Evolutionary conservation across 2,888 invertebrate species (phyloP), one percentile per base, ranked within the genome.

Genomic region (Tetropium fuscum): DNA sequence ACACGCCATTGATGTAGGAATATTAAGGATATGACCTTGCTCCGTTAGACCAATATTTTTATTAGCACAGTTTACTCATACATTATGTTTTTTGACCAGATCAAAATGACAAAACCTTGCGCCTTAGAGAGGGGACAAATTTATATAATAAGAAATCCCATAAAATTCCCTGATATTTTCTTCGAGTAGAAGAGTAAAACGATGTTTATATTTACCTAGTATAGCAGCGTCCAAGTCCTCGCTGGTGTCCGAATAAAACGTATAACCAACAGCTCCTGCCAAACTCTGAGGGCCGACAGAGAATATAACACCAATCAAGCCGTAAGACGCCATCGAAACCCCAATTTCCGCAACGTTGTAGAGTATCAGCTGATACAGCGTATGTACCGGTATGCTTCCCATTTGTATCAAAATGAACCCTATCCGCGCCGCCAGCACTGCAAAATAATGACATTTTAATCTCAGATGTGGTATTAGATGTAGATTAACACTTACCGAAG

Each of bases 271-370:
- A 20, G 77, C 60, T 2, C 78, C 25, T 16, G 74, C 72, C 3
- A 38, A 54, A 0, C 62, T 13, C 27, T 76, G 73, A n/a, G 70
- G 72, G 30, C 77, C 78, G 59, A 76, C 80, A 6, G 79, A 74
- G 22, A 81, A 38, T n/a, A 73, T 62, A 25, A 68, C 75, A 20
- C 81, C 81, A 1, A 76, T 25, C 7, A 77, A 43, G 2, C 71
- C 44, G 54, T 76, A 82, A 1, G 73, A 68, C 4, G 78, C n/a
- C 1, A 77, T 78, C 2, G 71, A 67, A 47, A 73, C 69, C 4
- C 71, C 73, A 4, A 81, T 66, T 48, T 82, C 82, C 0, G 80
- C 38, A 10, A 79, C 63, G 59, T 82, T 82, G 8, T 80, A 77
- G 2, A 81, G 68, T 1, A 81, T 58, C 11, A 82, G 78, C 27